Percentiles rank a stretch among this genome's conserved stretches.
phyloP scores from a whole-genome alignment of 2,113 vertebrate species.

The Platanista minor region DNA sequence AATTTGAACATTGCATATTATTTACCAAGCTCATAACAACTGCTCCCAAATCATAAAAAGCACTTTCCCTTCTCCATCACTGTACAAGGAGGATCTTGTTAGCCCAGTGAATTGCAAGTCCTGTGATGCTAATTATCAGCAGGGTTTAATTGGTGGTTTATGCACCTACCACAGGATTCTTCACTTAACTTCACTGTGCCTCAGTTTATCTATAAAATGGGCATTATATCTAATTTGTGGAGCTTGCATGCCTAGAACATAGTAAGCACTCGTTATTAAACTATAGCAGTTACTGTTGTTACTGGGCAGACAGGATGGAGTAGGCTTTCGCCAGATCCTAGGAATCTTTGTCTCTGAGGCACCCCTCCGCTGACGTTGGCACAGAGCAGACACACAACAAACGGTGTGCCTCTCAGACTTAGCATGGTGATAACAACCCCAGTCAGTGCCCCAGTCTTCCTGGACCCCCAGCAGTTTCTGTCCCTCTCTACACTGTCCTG shows the following conservation, averaged over 20 bases:
- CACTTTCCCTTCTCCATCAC: not conserved
- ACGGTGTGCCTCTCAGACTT: not conserved
- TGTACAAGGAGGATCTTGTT: not conserved
- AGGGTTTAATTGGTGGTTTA: not conserved
- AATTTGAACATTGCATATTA: constrained; percentile 27
- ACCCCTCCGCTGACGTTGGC: not conserved
- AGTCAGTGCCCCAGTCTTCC: not conserved
- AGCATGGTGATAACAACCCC: not conserved
- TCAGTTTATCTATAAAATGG: not conserved
- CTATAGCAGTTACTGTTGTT: not conserved
- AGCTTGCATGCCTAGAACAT: not conserved
- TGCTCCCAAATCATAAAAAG: not conserved
- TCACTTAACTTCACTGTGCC: not conserved
- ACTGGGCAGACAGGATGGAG: not conserved
- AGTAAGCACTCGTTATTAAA: not conserved
- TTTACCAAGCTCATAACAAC: not conserved
- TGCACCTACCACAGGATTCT: not conserved
- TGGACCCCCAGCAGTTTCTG: not conserved
- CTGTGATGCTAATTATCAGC: not conserved
- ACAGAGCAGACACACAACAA: not conserved
- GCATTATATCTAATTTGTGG: not conserved
- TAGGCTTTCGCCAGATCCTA: not conserved
- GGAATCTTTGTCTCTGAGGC: not conserved
- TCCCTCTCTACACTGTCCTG: not conserved
- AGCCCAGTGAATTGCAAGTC: not conserved